phyloP scores from a whole-genome alignment of 2,888 invertebrate species.

The Seira sanloemensis region DNA sequence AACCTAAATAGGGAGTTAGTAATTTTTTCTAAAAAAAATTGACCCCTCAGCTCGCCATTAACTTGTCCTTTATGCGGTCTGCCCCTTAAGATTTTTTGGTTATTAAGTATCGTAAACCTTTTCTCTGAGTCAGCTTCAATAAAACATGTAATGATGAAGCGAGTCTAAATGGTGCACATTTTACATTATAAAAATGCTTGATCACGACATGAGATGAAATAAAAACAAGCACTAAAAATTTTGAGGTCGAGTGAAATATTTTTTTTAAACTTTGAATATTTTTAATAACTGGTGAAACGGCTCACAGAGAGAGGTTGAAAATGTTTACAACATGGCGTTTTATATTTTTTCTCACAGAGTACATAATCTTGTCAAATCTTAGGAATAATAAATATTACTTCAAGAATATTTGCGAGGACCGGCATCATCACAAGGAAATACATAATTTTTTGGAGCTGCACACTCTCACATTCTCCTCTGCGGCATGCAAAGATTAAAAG shows the following conservation, averaged over 20 bases:
- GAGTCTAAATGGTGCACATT: not conserved
- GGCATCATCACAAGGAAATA: constrained; percentile 29
- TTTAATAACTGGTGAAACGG: constrained; percentile 50
- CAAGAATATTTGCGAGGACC: constrained; percentile 15
- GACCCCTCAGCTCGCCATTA: not conserved
- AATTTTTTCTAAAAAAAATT: constrained; percentile 15
- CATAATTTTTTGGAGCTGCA: not conserved
- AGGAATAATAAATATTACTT: constrained; percentile 42
- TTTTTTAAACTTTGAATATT: constrained; percentile 36
- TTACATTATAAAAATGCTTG: not conserved
- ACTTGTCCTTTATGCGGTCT: not conserved
- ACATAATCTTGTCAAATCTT: constrained; percentile 40
- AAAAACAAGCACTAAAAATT: constrained; percentile 53
- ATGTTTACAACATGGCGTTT: constrained; percentile 50
- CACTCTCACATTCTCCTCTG: constrained; percentile 8
- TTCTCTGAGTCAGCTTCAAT: not conserved
- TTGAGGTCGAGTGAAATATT: constrained; percentile 25
- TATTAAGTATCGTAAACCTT: not conserved
- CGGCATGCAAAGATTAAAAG: not conserved
- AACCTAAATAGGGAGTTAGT: constrained; percentile 50
- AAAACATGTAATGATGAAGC: not conserved
- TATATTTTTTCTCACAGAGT: constrained; percentile 46
- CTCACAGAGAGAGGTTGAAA: not conserved
- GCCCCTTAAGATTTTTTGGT: not conserved
- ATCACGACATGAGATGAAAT: constrained; percentile 40